Evolutionary conservation across 2,113 vertebrate species (phyloP).

Genomic region (Callionymus lyra): DNA sequence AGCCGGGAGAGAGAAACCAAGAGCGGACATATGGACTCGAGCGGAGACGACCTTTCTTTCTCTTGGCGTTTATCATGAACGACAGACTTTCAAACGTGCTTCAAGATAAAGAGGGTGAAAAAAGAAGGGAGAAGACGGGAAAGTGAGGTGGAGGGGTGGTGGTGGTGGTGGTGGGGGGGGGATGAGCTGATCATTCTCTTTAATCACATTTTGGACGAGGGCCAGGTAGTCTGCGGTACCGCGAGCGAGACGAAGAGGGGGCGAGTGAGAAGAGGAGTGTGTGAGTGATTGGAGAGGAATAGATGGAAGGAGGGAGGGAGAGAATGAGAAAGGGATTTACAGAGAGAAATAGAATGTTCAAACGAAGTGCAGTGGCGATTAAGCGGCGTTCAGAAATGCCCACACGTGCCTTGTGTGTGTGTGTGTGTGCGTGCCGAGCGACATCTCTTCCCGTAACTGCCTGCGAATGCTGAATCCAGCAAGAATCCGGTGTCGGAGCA

Average conservation of each 20-base stretch:
- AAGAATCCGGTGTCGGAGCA: constrained; percentile 91
- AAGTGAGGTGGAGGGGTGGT: constrained; percentile 57
- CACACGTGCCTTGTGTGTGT: constrained; percentile 14
- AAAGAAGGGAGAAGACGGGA: constrained; percentile 36
- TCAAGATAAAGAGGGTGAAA: constrained; percentile 65
- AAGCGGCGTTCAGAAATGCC: constrained; percentile 30
- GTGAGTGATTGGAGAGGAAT: constrained; percentile 30
- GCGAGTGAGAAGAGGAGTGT: constrained; percentile 33
- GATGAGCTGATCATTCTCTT: constrained; percentile 96
- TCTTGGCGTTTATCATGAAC: constrained; percentile 26
- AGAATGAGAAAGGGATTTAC: constrained; percentile 54
- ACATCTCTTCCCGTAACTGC: constrained; percentile 93
- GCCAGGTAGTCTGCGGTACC: constrained; percentile 89
- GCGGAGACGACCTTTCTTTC: constrained; percentile 33
- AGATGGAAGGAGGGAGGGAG: constrained; percentile 31
- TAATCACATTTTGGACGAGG: constrained; percentile 96
- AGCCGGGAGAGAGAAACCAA: constrained; percentile 6
- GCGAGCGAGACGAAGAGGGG: constrained; percentile 48
- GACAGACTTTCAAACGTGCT: constrained; percentile 44
- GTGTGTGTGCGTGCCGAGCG: constrained; percentile 21
- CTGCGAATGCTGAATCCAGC: constrained; percentile 92
- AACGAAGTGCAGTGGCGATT: constrained; percentile 77
- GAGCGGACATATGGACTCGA: not conserved
- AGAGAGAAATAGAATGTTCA: constrained; percentile 52
- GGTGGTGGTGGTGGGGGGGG: too few relatives aligned